Evolutionary conservation across 2,113 vertebrate species (phyloP), one percentile per base, ranked within the genome.

Genomic region (Saimiri boliviensis): DNA sequence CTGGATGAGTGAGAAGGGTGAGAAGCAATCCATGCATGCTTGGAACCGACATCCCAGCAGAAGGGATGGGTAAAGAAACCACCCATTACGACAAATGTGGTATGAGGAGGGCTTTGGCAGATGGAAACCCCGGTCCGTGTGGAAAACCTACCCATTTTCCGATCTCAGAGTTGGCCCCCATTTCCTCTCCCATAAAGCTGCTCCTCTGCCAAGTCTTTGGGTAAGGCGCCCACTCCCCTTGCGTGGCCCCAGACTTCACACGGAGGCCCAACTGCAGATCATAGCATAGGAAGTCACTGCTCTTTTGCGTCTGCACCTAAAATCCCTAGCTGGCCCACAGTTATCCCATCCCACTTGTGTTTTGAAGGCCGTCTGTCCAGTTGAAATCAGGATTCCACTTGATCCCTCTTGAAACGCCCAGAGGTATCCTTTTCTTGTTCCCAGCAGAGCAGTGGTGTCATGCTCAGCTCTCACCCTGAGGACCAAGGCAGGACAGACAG

Each of bases 371-470:
- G 0, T 58, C 8, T 27, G 0, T 40, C 5, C 1, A 21, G 27
- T 6, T 76, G 56, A 86, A 76, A 37, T 54, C 40, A 40, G 49
- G 17, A 42, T 4, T 91, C 6, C 19, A 8, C 17, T 11, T 20
- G 30, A 56, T 80, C 83, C 20, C 27, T 86, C 21, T 58, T 21
- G 6, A 96, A 91, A 45, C 19, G 74, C 49, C 77, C 70, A 88
- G 3, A 12, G 1, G 0, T 79, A n/a, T 54, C 58, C 42, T 74
- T 73, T 3, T 83, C 71, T 83, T 93, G 32, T 89, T 92, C 56
- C 56, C 16, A 23, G 42, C 83, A 97, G 86, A 76, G 6, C 23
- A 25, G 11, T 37, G 89, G 82, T 3, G 27, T 6, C 1, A 0
- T 3, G 3, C 13, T 68, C 40, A 42, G 32, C 60, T 13, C 60